These are phyloP conservation scores for Ibidorhyncha struthersii DNA, from an alignment of 2,113 vertebrate genomes.

Conservation along the genomic window DNA sequence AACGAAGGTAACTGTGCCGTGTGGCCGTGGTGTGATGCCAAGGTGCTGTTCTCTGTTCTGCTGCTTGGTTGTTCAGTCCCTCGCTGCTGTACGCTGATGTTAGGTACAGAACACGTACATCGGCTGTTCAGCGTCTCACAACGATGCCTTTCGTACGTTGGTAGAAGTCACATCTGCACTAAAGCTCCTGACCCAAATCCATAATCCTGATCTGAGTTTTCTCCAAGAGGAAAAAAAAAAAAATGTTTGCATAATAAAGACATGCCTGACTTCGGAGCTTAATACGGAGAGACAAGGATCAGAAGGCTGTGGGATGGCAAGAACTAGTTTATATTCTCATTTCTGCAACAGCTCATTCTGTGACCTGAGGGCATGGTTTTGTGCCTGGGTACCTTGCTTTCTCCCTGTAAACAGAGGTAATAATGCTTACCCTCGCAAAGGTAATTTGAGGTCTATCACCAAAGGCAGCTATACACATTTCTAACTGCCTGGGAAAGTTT, in stretches of 20 bases:
- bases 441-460: neutral
- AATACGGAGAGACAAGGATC: neutral
- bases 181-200: neutral
- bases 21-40: neutral
- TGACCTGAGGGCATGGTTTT: neutral
- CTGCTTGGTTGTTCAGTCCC: neutral
- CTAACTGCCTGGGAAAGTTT: neutral
- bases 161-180: neutral
- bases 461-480: neutral
- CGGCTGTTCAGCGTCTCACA: neutral
- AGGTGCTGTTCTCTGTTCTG: neutral
- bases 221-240: neutral
- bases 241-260: neutral
- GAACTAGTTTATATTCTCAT: neutral
- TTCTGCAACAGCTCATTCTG: neutral
- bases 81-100: accelerated
- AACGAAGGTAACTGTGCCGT: neutral
- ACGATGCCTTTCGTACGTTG: neutral
- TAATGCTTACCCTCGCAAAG: neutral
- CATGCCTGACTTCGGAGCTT: neutral
- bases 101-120: neutral
- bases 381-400: neutral
- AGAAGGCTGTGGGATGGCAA: neutral
- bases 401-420: neutral
- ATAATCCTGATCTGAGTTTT: neutral